Evolutionary conservation across 92 coral and sea anemone genomes (phyloP).

Genomic region (Heteractis magnifica): DNA sequence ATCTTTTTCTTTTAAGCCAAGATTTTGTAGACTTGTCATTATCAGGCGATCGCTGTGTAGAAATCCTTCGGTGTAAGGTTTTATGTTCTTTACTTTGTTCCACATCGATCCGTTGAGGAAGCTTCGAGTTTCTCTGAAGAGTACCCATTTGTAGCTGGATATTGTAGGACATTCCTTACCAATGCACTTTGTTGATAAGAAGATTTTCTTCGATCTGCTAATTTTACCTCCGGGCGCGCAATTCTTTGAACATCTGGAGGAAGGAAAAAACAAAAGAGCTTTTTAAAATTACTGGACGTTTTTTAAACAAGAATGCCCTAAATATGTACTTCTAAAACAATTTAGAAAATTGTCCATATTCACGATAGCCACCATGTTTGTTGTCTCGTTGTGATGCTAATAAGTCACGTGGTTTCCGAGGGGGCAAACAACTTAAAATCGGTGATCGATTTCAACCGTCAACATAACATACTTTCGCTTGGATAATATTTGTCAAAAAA

Average conservation of each 20-base stretch:
- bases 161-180: conserved; percentile 28
- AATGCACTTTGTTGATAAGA: conserved; percentile 24
- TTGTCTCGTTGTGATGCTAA: too few species aligned
- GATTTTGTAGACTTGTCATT: not conserved
- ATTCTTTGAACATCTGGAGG: conserved; percentile 21
- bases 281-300: too few species aligned
- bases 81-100: conserved; percentile 17
- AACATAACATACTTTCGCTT: too few species aligned
- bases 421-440: too few species aligned
- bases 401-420: too few species aligned
- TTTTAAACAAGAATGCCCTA: too few species aligned
- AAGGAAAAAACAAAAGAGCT: not conserved
- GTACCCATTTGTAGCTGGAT: conserved; percentile 12
- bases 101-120: conserved; percentile 31
- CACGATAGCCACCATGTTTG: too few species aligned
- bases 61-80: conserved; percentile 1
- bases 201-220: conserved; percentile 18
- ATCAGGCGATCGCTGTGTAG: not conserved
- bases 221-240: conserved; percentile 20
- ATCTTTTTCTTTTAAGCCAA: conserved; percentile 1
- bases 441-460: too few species aligned
- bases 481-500: too few species aligned
- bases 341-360: too few species aligned
- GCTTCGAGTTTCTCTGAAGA: conserved; percentile 15
- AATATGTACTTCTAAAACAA: too few species aligned